Percentiles rank a stretch among this genome's conserved stretches.
These are phyloP conservation scores for Drosophila nikananu DNA, from an alignment of 1,140 invertebrate species.

Conservation along the genomic window DNA sequence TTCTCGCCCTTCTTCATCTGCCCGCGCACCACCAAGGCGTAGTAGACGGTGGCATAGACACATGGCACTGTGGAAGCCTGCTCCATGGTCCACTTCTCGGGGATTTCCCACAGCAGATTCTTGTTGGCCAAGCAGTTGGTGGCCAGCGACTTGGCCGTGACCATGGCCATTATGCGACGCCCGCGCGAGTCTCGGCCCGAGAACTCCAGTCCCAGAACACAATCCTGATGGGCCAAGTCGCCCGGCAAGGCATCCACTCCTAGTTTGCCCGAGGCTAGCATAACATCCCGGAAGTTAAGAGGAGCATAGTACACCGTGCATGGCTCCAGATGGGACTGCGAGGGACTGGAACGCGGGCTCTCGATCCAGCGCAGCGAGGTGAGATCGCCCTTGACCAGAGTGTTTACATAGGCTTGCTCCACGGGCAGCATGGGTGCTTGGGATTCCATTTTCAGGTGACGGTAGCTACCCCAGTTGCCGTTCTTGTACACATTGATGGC, in stretches of 20 bases:
- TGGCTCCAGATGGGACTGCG: conserved; percentile 86
- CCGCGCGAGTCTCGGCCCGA: conserved; percentile 92
- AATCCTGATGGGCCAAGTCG: conserved; percentile 93
- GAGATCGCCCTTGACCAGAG: conserved; percentile 94
- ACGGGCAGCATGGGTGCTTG: conserved; percentile 88
- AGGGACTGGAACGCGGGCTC: conserved; percentile 87
- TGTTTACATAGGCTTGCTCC: conserved; percentile 97
- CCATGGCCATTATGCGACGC: conserved; percentile 96
- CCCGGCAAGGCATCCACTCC: conserved; percentile 97
- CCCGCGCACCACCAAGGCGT: conserved; percentile 95
- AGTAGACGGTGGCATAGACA: conserved; percentile 96
- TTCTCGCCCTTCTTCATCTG: conserved; percentile 92
- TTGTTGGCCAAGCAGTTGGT: conserved; percentile 94
- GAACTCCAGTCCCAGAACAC: conserved; percentile 98
- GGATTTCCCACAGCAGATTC: conserved; percentile 96
- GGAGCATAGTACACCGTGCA: conserved; percentile 97
- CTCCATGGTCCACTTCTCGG: conserved; percentile 94
- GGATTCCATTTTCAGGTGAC: conserved; percentile 90
- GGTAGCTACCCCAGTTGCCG: conserved; percentile 93
- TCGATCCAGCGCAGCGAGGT: conserved; percentile 97
- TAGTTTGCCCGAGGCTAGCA: conserved; percentile 98
- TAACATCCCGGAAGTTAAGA: conserved; percentile 98
- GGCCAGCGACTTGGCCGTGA: conserved; percentile 94
- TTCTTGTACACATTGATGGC: conserved; percentile 91
- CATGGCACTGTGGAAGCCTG: conserved; percentile 97